Base-by-base conservation (phyloP, 2,113 vertebrate genomes). In the Gobius niger region DNA sequence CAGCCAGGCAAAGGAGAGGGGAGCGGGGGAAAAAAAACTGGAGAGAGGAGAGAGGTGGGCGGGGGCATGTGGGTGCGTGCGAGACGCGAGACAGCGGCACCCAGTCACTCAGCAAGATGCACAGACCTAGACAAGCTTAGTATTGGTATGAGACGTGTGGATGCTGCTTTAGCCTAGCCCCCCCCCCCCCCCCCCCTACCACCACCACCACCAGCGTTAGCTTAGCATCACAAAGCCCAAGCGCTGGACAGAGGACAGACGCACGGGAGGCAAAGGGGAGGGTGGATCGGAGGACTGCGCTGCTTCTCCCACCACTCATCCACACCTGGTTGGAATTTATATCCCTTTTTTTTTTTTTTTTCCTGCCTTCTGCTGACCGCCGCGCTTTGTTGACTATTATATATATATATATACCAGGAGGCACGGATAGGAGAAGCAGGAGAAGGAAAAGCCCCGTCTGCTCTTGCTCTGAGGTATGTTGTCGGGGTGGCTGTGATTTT, bases 1-100 rank as follows among this genome's bases (percentile, higher is more conserved):
- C 16, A 68, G 15, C 63, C 42, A 66, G 70, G 24, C 24, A 34
- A 13, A 57, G 73, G n/a, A 63, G 69, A 83, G 62, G 69, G 67
- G 63, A 74, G 82, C 51, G 74, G 53, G 89, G 89, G 89, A 65
- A 75, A 44, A 63, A 53, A 44, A 63, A 53, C 68, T 18, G 54
- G 47, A 75, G 44, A 42, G 13, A 53, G 19, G 65, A 11, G 73
- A 15, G 89, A 90, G 91, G 87, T 91, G 92, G 94, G 92, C 87
- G 93, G 93, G 93, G 88, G 89, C 90, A 72, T 89, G 90, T 81
- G 69, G 90, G 87, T 92, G 93, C 91, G 84, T 85, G 88, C 71
- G 90, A 90, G 89, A 81, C 88, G 81, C 68, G 90, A 85, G 91
- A 87, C 87, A 88, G 87, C 79, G 67, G 87, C 84, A 81, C 77